Base-by-base conservation (phyloP, 2,113 vertebrate genomes). In the Sander lucioperca region DNA sequence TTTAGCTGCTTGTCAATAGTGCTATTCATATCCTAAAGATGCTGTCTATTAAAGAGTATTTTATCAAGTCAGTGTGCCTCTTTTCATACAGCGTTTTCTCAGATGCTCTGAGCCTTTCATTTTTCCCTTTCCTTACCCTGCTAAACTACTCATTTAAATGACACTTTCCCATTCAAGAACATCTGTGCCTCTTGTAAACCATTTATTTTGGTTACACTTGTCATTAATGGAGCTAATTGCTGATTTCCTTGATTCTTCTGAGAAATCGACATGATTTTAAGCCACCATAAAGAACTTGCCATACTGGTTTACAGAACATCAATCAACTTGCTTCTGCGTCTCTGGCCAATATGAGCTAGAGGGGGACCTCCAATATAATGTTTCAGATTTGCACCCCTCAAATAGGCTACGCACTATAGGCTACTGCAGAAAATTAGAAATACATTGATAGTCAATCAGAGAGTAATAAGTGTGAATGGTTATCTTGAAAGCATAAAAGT, bases 281-380 rank as follows among this genome's bases (percentile, higher is more conserved):
- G 45, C 9, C 10, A 33, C 21, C 10, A 19, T 6, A 68, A 14
- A 43, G 1, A 15, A 59, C 71, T 27, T 57, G 2, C 15, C 25
- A 54, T 53, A 21, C 14, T 36, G 15, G 2, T 59, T 50, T 51
- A 51, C 13, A 25, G 47, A 51, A 33, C 39, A 4, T 71, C 10
- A 23, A 66, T 7, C 54, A 56, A 23, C 25, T 25, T 39, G 39
- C 59, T 61, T 74, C 51, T 15, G n/a, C n/a, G 3, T 78, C 51
- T 63, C 25, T 72, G 43, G 3, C 23, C 56, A 71, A 23, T n/a
- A 48, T 76, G 71, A 73, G 19, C 83, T 77, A 59, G 62, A 92
- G 90, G 80, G 89, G 91, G 90, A 71, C 83, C 88, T 88, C 90
- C 58, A 84, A 80, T 74, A 86, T 80, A 63, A 85, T 16, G 19